Percentiles rank a stretch among this genome's conserved stretches.
These are phyloP conservation scores for Panthera tigris DNA, from an alignment of 2,113 vertebrate genomes.

Conservation along the genomic window DNA sequence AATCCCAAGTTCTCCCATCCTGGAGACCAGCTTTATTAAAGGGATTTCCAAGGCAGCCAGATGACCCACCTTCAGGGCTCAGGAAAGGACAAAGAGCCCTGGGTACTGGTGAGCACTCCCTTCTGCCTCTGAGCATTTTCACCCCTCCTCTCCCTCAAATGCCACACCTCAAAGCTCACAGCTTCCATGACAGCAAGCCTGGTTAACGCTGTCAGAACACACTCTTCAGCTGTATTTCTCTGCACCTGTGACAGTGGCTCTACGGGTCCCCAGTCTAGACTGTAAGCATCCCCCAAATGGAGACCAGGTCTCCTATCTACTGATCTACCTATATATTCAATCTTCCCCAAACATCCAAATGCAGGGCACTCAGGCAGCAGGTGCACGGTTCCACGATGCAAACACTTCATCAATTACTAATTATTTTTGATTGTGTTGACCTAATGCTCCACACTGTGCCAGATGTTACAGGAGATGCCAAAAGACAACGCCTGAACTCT, in stretches of 20 bases:
- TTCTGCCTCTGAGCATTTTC: background rate
- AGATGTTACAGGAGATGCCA: slow-evolving; percentile 12
- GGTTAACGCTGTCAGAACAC: background rate
- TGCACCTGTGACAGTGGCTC: background rate
- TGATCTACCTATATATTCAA: background rate
- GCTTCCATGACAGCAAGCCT: background rate
- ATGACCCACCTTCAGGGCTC: background rate
- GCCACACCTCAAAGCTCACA: slow-evolving; percentile 20
- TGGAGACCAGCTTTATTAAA: background rate
- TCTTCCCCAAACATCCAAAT: background rate
- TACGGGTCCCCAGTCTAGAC: background rate
- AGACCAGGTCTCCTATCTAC: background rate
- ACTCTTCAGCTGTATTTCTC: background rate
- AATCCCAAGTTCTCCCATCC: background rate
- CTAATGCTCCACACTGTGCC: background rate
- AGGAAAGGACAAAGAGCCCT: background rate
- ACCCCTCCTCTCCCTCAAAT: background rate
- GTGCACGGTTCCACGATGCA: background rate
- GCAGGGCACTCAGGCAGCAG: background rate
- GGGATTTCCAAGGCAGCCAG: background rate
- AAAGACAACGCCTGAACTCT: background rate
- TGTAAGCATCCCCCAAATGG: background rate
- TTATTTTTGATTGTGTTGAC: background rate
- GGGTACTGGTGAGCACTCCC: background rate
- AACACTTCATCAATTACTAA: background rate